Base-by-base conservation (phyloP, 2,113 vertebrate species). In the Thunnus maccoyii region DNA sequence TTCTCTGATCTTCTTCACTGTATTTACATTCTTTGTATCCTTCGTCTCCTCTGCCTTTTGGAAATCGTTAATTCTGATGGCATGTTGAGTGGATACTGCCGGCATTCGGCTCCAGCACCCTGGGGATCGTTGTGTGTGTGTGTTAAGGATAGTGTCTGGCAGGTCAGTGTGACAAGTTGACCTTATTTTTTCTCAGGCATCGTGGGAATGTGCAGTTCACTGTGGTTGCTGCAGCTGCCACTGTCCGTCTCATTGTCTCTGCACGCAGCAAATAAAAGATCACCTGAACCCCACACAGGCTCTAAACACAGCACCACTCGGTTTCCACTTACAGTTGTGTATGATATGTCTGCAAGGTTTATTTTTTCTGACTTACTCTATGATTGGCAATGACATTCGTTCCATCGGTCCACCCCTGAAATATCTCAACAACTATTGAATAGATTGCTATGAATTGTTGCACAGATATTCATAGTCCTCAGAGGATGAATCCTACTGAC, bases 21-120 rank as follows among this genome's bases (percentile, higher is more conserved):
- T 90, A 84, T 92, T 92, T 94, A 90, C 89, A 91, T 92, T 91
- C 86, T 75, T 85, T 11, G 44, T 30, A 22, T 86, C 63, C 69
- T 74, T 48, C 48, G 20, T 67, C 82, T 76, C 30, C 82, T 77
- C 47, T 55, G 80, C 72, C 70, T 89, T 85, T 84, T 88, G 63
- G 71, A 90, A 91, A 90, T 76, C 44, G 71, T 90, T 91, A 76
- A 85, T 81, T 85, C 71, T 70, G 15, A 64, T 69, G 86, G 83
- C 80, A 86, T 83, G 88, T 78, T 88, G 78, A 89, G 83, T 78
- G 71, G 82, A 86, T 63, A 64, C 70, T 41, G 63, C 76, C 1
- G n/a, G 61, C 66, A 56, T 81, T 88, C 2, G 78, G 76, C 79
- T 89, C 72, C 76, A 75, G 82, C 73, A 57, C 80, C 65, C 67